Evolutionary conservation across 2,113 vertebrate species (phyloP).

Genomic region (Calypte anna): DNA sequence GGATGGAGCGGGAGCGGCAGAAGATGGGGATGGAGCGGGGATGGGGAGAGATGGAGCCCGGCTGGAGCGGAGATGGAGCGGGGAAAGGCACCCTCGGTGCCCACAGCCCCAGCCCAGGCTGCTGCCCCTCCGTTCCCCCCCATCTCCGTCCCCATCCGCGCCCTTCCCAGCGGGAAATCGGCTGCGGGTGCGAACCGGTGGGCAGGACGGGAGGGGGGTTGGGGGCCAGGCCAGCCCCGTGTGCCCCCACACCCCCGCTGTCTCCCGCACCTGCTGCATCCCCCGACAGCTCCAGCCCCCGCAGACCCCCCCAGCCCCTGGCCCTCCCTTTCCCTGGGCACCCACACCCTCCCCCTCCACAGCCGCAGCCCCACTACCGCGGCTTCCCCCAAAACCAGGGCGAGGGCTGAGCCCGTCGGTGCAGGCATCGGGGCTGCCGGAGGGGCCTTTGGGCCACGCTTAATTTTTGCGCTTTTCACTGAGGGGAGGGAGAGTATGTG

Average conservation of each 20-base stretch:
- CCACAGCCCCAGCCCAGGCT: neutral
- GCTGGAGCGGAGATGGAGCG: too few relatives aligned
- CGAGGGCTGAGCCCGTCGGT: neutral
- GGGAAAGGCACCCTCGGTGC: too few relatives aligned
- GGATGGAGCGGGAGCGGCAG: neutral
- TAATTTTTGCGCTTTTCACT: too few relatives aligned
- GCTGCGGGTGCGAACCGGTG: neutral
- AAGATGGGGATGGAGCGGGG: neutral
- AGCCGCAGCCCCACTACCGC: neutral
- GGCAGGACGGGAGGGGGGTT: neutral
- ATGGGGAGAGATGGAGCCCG: too few relatives aligned
- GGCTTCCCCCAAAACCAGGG: neutral
- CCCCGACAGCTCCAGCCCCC: neutral
- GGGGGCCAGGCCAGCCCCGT: neutral
- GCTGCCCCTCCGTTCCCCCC: too few relatives aligned
- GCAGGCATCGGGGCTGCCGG: neutral
- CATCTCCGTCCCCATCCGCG: too few relatives aligned
- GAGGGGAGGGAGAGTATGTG: too few relatives aligned
- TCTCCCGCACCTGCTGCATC: neutral
- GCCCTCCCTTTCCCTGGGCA: neutral
- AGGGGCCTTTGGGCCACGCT: too few relatives aligned
- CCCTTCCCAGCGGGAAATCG: neutral
- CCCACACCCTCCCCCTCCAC: neutral
- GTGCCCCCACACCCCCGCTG: neutral
- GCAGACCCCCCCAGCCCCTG: neutral